phyloP scores from a whole-genome alignment of 2,113 vertebrate genomes.

The Plotosus lineatus region DNA sequence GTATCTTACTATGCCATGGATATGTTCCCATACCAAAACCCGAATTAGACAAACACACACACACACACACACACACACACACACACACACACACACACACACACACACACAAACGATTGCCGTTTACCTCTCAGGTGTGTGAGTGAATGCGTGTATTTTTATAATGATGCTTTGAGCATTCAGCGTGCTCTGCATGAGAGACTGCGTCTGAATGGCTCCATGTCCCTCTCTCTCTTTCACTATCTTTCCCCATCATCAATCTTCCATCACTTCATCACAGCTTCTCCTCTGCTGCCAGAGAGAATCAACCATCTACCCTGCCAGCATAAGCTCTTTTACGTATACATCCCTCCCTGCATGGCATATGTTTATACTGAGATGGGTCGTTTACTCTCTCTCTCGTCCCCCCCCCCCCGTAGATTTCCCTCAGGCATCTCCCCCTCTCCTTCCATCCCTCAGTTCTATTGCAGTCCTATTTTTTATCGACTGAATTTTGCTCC shows the following conservation, averaged over 20 bases:
- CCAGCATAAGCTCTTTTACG: constrained; percentile 23
- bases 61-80: background rate
- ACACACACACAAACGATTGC: background rate
- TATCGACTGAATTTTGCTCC: constrained; percentile 31
- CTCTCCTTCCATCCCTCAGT: constrained; percentile 20
- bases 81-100: background rate
- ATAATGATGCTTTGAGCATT: constrained; percentile 27
- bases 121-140: constrained; percentile 18
- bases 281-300: constrained; percentile 31
- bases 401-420: too few species aligned
- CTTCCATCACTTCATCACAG: constrained; percentile 55
- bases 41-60: background rate
- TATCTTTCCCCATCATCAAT: constrained; percentile 29
- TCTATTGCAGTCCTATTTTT: constrained; percentile 48
- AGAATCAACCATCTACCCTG: constrained; percentile 35
- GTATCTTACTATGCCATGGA: background rate
- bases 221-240: constrained; percentile 40
- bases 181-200: constrained; percentile 4
- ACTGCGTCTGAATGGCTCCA: constrained; percentile 44
- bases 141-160: constrained; percentile 29
- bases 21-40: background rate
- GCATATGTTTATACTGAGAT: constrained; percentile 22
- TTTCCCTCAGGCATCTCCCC: background rate
- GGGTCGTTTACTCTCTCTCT: constrained; percentile 48
- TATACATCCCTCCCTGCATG: constrained; percentile 21